Evolutionary conservation across 2,888 invertebrate species (phyloP).

Genomic region (Euphydryas editha): DNA sequence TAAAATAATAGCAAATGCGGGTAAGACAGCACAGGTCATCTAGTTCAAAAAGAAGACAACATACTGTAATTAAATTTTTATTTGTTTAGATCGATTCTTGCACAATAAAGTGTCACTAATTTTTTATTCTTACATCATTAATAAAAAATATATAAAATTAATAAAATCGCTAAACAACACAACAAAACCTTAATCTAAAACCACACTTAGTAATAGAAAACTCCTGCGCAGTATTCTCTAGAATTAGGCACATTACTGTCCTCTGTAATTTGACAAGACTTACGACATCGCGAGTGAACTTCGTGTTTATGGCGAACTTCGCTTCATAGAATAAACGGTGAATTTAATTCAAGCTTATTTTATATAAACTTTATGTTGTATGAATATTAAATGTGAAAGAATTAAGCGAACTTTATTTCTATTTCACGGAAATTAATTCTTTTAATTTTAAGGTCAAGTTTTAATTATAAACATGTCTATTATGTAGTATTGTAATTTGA

Average conservation of each 20-base stretch:
- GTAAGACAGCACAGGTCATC: no score
- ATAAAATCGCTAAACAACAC: constrained; percentile 31
- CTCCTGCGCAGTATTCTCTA: constrained; percentile 74
- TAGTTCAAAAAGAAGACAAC: no score
- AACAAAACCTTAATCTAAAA: constrained; percentile 55
- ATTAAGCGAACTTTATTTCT: background rate
- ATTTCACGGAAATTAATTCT: background rate
- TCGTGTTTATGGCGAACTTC: constrained; percentile 42
- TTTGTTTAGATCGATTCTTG: no score
- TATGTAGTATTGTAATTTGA: no score
- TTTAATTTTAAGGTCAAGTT: no score
- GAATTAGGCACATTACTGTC: constrained; percentile 77
- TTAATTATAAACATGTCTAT: no score
- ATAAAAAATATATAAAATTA: background rate
- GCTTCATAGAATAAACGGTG: constrained; percentile 40
- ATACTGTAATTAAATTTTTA: no score
- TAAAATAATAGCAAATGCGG: no score
- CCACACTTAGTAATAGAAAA: constrained; percentile 81
- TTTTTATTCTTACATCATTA: background rate
- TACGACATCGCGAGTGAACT: constrained; percentile 64
- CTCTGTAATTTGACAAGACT: constrained; percentile 74
- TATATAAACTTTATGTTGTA: constrained; percentile 3
- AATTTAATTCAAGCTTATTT: constrained; percentile 18
- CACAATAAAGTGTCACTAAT: background rate
- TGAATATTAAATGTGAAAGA: background rate